Evolutionary conservation across 2,888 invertebrate genomes (phyloP).

Genomic region (Chrysomela aeneicollis): DNA sequence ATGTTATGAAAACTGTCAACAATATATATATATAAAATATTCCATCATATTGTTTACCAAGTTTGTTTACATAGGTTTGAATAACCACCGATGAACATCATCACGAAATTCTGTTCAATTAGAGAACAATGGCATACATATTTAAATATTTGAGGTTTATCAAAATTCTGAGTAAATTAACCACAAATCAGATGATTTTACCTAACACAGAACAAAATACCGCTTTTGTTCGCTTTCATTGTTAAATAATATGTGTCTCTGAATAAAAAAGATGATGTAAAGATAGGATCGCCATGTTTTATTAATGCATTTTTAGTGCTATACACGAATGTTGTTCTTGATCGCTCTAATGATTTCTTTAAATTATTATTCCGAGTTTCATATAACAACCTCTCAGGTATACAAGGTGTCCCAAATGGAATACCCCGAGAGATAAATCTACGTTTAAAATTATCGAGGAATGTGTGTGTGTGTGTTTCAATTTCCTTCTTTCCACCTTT

Average conservation of each 20-base stretch:
- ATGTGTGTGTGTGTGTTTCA: no score
- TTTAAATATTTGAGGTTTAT: slow-evolving; percentile 30
- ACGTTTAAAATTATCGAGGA: no score
- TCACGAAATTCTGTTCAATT: slow-evolving; percentile 29
- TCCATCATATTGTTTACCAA: neutral
- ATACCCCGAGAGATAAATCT: no score
- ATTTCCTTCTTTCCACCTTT: no score
- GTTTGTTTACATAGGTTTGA: slow-evolving; percentile 20
- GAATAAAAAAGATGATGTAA: slow-evolving; percentile 12
- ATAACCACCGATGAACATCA: slow-evolving; percentile 27
- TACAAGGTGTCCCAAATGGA: no score
- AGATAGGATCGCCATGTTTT: slow-evolving; percentile 12
- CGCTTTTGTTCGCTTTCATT: slow-evolving; percentile 1
- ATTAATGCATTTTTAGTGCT: slow-evolving; percentile 1
- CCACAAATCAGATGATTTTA: slow-evolving; percentile 16
- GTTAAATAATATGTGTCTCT: slow-evolving; percentile 7
- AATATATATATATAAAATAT: no score
- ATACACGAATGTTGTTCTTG: slow-evolving; percentile 2
- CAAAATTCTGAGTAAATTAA: slow-evolving; percentile 18
- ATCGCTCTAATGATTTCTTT: slow-evolving; percentile 6
- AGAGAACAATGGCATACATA: slow-evolving; percentile 31
- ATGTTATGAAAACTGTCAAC: no score
- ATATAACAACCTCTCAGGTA: neutral
- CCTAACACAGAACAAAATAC: slow-evolving; percentile 5
- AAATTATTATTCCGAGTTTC: neutral